Evolutionary conservation across 2,113 vertebrate species (phyloP), one percentile per base, ranked within the genome.

Genomic region (Egretta garzetta): DNA sequence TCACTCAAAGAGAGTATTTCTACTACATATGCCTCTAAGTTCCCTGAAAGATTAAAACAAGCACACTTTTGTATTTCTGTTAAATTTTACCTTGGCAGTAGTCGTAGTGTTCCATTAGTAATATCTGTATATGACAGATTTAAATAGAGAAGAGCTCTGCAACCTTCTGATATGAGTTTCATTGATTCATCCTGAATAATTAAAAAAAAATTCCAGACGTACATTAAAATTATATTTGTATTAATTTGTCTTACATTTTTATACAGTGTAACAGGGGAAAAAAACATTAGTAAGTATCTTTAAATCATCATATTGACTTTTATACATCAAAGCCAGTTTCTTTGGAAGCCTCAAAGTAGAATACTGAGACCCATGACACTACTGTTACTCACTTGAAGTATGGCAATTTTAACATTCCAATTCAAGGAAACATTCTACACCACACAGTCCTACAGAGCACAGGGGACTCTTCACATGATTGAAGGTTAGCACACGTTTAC

Each of bases 41-140:
- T 80, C 71, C 20, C 76, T 71, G 26, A 21, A 76, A 64, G 14
- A 47, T 35, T 63, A 70, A 93, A 82, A 64, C 13, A 76, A 66
- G 32, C 19, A 60, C 23, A 49, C 20, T 76, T 81, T n/a, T 2
- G 2, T 43, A 71, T 45, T 89, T 91, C 41, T 68, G 14, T 76
- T 72, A 63, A 73, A 35, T 82, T 63, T 96, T 98, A 99, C 98
- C 98, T 99, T 60, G 98, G 97, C 60, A 99, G 95, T 35, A 98
- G 94, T 80, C 86, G n/a, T 45, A 99, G 87, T 3, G 98, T 98
- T 82, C 93, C 93, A 63, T 99, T 98, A 80, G 98, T 98, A 94
- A 99, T 96, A 30, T 62, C 33, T 37, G 99, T 99, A 93, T 96
- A 97, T 7, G 98, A 98, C 22, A 99, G 88, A 94, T 99, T 99